Conservation (phyloP, 2,797 vertebrate genomes). For the Gymnopithys bicolor region DNA sequence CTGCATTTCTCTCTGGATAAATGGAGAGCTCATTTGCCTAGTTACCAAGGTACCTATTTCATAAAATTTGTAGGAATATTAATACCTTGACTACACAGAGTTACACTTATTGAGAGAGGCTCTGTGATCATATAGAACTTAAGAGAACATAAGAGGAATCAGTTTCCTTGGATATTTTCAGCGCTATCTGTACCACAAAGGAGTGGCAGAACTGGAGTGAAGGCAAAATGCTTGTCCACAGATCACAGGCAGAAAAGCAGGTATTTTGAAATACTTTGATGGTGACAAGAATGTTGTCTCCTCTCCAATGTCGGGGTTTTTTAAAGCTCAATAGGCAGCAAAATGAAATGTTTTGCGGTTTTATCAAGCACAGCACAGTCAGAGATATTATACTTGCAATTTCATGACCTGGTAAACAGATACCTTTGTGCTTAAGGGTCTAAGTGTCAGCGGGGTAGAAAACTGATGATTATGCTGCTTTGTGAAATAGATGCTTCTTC, state of each 20-base stretch:
- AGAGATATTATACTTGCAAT: conserved; percentile 48
- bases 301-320: not conserved
- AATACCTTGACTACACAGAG: not conserved
- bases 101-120: not conserved
- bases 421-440: conserved; percentile 41
- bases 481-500: conserved; percentile 19
- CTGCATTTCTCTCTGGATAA: not conserved
- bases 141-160: not conserved
- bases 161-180: not conserved
- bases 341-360: conserved; percentile 26
- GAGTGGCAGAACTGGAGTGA: not conserved
- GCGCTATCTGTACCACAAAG: not conserved
- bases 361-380: conserved; percentile 44
- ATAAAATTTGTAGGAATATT: not conserved
- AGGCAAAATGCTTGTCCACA: not conserved
- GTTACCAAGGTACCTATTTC: not conserved
- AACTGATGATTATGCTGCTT: conserved; percentile 24
- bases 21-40: not conserved
- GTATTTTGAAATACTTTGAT: not conserved
- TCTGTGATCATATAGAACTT: not conserved
- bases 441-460: conserved; percentile 30
- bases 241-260: not conserved
- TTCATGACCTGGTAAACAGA: conserved; percentile 65
- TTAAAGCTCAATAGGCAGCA: conserved; percentile 48
- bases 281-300: not conserved